A percentile compares a stretch with the other conserved stretches of the same genome.
phyloP scores from a whole-genome alignment of 1,140 invertebrate species.

The Drosophila subobscura region DNA sequence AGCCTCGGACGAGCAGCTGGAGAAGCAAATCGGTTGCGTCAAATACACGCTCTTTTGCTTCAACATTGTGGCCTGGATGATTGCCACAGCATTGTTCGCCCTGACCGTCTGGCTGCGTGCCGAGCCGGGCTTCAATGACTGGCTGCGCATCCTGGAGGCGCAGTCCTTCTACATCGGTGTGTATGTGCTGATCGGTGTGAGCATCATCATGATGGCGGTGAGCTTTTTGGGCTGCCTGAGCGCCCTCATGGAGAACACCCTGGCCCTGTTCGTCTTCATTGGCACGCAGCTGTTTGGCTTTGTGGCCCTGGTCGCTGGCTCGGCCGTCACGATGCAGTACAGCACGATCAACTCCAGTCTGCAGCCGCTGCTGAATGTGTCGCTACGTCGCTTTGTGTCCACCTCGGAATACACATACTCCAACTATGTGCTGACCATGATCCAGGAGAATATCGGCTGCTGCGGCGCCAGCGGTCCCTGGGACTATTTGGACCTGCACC shows the following conservation, averaged over 20 bases:
- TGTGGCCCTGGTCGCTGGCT: constrained; percentile 88
- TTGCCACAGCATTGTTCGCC: constrained; percentile 90
- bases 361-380: constrained; percentile 89
- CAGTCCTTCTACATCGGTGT: constrained; percentile 91
- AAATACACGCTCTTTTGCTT: constrained; percentile 89
- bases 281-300: constrained; percentile 89
- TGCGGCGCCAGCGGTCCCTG: constrained; percentile 92
- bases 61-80: constrained; percentile 88
- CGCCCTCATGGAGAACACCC: constrained; percentile 88
- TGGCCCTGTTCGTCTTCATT: constrained; percentile 86
- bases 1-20: constrained; percentile 83
- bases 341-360: constrained; percentile 91
- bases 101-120: constrained; percentile 91
- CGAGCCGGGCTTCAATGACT: constrained; percentile 91
- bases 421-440: constrained; percentile 88
- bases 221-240: constrained; percentile 90
- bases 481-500: constrained; percentile 90
- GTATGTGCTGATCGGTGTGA: constrained; percentile 90
- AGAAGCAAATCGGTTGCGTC: constrained; percentile 88
- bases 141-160: constrained; percentile 90
- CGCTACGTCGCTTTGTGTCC: constrained; percentile 89
- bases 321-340: constrained; percentile 90
- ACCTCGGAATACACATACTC: constrained; percentile 86
- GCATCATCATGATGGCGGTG: constrained; percentile 89
- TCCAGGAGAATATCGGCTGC: constrained; percentile 95